These are phyloP conservation scores for Drosophila greeni DNA, from an alignment of 2,888 invertebrate species.

Conservation along the genomic window DNA sequence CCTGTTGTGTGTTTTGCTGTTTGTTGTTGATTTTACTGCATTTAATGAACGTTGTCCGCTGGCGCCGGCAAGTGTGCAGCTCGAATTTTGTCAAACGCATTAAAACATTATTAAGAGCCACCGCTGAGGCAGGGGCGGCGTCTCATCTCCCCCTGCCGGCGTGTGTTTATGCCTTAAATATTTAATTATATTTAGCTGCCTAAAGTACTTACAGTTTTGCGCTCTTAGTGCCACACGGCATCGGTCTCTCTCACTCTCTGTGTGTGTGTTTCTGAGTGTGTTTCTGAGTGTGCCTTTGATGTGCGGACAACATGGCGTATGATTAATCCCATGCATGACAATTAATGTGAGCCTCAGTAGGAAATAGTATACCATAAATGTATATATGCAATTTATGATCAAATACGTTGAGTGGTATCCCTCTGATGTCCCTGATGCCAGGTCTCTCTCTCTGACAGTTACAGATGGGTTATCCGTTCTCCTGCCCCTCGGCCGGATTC, in stretches of 20 bases:
- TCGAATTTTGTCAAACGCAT: constrained; percentile 68
- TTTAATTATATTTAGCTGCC: constrained; percentile 74
- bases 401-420: neutral
- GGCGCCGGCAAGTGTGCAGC: constrained; percentile 67
- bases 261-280: too few species aligned
- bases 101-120: constrained; percentile 66
- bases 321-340: constrained; percentile 36
- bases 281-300: constrained; percentile 1
- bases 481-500: constrained; percentile 4
- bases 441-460: constrained; percentile 23
- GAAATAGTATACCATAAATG: neutral
- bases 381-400: neutral
- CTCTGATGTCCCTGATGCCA: constrained; percentile 17
- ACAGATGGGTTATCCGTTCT: constrained; percentile 12
- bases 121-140: constrained; percentile 19
- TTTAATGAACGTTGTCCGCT: constrained; percentile 66
- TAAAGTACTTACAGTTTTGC: constrained; percentile 73
- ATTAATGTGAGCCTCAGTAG: constrained; percentile 2
- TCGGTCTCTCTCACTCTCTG: neutral
- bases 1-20: constrained; percentile 20
- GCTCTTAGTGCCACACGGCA: constrained; percentile 59
- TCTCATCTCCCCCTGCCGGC: constrained; percentile 15
- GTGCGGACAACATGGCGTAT: constrained; percentile 53
- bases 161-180: constrained; percentile 59
- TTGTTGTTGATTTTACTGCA: constrained; percentile 46